Base-by-base conservation (phyloP, 2,797 vertebrate genomes). In the Salarias fasciatus region DNA sequence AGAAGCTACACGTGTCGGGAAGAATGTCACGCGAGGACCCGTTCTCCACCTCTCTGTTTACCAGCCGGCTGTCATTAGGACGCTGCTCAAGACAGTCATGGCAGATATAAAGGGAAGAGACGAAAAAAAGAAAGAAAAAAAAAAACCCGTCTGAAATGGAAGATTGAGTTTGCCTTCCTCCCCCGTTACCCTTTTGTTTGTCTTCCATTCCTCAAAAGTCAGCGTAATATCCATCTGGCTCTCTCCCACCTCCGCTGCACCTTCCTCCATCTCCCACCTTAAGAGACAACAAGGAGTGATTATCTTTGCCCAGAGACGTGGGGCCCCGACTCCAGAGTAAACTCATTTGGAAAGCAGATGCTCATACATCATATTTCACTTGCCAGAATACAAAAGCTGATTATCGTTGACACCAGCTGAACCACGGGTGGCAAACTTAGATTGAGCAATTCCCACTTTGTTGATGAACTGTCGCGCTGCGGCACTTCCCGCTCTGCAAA, bases 321-420 rank as follows among this genome's bases (percentile, higher is more conserved):
- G 79, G 85, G 80, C 89, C 83, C 89, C 75, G 82, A 79, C 89
- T 89, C 52, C 60, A 72, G 51, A 78, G 73, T 93, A 95, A 96
- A 94, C 83, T 93, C 87, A 91, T 93, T 94, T 94, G 80, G 84
- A 86, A 89, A 87, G 86, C 73, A 92, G 79, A 85, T 89, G 87
- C 87, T 89, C 89, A 86, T 91, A 90, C 79, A 93, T 92, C 86
- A 94, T 89, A 80, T 80, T 92, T 86, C 77, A 80, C 84, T 87
- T 77, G 78, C 80, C 86, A 84, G 88, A 84, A 90, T 91, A 90
- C 63, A 91, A 94, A 40, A 94, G 80, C 45, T 63, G 83, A 93
- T 95, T 95, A 94, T 80, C 69, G 77, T n/a, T 84, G 85, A 88
- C 84, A 87, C 82, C 77, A 85, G 83, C 89, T 90, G 88, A 92